Percentiles rank a stretch among this genome's conserved stretches.
Conservation (phyloP, 2,113 vertebrate species). For the Pangasianodon gigas region DNA sequence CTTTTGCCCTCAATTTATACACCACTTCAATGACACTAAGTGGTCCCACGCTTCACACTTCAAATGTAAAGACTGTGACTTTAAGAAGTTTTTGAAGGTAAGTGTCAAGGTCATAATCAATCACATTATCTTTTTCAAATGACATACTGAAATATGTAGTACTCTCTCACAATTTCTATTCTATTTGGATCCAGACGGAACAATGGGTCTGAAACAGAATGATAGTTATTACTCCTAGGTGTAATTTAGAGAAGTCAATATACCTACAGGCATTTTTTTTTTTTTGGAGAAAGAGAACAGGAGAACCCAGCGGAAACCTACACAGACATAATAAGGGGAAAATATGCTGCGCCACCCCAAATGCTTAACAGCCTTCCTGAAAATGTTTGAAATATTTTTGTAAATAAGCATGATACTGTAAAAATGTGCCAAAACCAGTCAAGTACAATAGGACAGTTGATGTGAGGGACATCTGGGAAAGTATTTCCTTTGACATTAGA, state of each 20-base stretch:
- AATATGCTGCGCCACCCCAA: not conserved
- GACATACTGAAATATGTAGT: not conserved
- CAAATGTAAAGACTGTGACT: not conserved
- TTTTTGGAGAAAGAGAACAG: not conserved
- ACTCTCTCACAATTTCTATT: not conserved
- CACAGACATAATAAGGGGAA: not conserved
- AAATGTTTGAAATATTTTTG: not conserved
- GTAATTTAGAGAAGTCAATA: too few species aligned
- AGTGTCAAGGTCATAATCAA: not conserved
- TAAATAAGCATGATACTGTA: not conserved
- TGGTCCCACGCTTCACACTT: not conserved
- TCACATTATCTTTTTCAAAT: not conserved
- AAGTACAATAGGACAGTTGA: not conserved
- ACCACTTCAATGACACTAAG: not conserved
- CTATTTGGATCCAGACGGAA: not conserved
- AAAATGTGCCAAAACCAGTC: not conserved
- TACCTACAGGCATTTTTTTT: not conserved
- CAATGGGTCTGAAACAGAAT: not conserved
- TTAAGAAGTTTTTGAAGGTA: not conserved
- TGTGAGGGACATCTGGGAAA: not conserved
- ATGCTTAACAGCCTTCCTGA: not conserved
- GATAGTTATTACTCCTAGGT: not conserved
- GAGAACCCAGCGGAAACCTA: not conserved
- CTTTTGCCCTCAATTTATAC: not conserved
- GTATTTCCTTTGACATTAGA: not conserved